Evolutionary conservation across 2,113 vertebrate genomes (phyloP).

Genomic region (Thamnophis sirtalis): DNA sequence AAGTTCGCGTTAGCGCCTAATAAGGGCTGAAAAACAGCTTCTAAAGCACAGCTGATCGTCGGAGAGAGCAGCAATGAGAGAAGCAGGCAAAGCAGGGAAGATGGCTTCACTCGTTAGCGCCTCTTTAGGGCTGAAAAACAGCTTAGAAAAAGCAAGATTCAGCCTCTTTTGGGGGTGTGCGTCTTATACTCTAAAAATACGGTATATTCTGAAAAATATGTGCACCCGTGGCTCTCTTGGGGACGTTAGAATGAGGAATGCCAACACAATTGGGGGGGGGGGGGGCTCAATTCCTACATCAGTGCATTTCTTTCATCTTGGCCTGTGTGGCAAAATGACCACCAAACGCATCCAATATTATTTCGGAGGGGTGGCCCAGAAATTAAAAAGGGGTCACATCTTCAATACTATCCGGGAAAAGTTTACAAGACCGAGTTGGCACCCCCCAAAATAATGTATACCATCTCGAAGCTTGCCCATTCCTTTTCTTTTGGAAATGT

Average conservation of each 20-base stretch:
- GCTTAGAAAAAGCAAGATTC: no score
- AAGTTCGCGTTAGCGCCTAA: no score
- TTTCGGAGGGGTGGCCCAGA: neutral
- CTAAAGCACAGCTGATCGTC: no score
- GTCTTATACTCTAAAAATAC: no score
- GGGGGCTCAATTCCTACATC: neutral
- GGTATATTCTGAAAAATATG: neutral
- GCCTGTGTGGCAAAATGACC: neutral
- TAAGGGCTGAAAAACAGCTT: no score
- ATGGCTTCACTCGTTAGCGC: no score
- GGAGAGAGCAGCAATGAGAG: no score
- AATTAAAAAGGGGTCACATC: neutral
- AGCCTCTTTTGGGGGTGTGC: no score
- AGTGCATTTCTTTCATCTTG: neutral
- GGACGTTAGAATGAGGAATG: neutral
- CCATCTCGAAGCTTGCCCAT: neutral
- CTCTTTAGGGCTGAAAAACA: no score
- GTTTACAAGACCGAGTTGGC: neutral
- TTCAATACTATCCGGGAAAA: neutral
- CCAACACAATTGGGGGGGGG: neutral
- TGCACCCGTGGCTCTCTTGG: neutral
- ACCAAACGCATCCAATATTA: neutral
- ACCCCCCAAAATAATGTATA: neutral
- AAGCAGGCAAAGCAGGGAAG: no score
- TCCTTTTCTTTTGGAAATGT: neutral